These are phyloP conservation scores for Pseudococcus viburni DNA, from an alignment of 2,888 invertebrate genomes.

Conservation along the genomic window DNA sequence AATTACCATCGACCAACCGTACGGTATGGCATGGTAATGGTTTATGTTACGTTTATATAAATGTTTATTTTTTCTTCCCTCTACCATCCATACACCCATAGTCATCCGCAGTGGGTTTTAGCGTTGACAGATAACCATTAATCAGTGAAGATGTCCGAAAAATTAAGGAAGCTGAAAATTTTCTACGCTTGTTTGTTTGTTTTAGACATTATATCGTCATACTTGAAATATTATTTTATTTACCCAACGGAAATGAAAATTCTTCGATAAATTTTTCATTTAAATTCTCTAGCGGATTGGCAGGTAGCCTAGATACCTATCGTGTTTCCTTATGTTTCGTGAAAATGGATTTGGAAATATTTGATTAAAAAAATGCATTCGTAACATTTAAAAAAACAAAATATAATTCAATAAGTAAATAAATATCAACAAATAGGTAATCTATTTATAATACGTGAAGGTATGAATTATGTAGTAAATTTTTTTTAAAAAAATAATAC, in stretches of 20 bases:
- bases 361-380: neutral
- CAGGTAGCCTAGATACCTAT: too few species aligned
- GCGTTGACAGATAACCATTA: constrained; percentile 9
- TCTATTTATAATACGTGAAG: neutral
- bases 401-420: neutral
- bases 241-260: too few species aligned
- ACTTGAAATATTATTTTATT: neutral
- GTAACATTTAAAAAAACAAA: neutral
- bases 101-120: neutral
- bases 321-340: too few species aligned
- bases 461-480: neutral
- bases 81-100: neutral
- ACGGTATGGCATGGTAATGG: neutral
- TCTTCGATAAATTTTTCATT: too few species aligned
- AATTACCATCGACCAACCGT: constrained; percentile 23
- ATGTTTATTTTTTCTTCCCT: neutral
- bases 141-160: neutral
- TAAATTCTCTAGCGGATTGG: too few species aligned
- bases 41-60: neutral
- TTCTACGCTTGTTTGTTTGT: neutral
- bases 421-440: constrained; percentile 10
- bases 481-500: neutral
- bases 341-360: too few species aligned
- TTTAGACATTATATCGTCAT: neutral
- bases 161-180: neutral